phyloP scores from a whole-genome alignment of 2,113 vertebrate genomes.

The Vidua chalybeata region DNA sequence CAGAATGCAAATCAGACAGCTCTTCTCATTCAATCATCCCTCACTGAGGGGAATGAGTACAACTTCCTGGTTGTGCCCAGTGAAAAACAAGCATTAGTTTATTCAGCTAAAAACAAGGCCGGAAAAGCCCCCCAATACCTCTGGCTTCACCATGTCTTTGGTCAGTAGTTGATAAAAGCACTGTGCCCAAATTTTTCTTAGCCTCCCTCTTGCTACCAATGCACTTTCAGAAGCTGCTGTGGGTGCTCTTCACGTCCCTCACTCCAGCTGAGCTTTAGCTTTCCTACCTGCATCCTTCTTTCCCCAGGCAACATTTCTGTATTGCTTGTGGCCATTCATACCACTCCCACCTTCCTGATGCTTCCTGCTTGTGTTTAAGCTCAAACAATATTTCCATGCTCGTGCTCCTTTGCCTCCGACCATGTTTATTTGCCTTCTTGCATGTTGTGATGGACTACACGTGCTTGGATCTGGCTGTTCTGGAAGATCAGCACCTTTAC shows the following conservation, averaged over 20 bases:
- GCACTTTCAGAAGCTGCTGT: not conserved
- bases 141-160: not conserved
- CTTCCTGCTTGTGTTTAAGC: not conserved
- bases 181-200: not conserved
- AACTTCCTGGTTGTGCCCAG: not conserved
- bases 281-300: not conserved
- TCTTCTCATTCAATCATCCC: not conserved
- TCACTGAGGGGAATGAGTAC: not conserved
- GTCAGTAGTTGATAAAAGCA: not conserved
- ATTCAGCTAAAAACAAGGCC: not conserved
- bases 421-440: not conserved
- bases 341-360: not conserved
- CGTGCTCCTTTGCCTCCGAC: not conserved
- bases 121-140: not conserved
- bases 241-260: not conserved
- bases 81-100: not conserved
- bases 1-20: conserved; percentile 24
- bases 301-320: not conserved
- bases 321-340: not conserved
- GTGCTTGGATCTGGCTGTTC: not conserved
- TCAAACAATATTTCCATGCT: not conserved
- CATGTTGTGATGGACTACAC: accelerated
- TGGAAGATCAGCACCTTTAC: not conserved
- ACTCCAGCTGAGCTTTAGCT: not conserved
- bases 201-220: not conserved